A percentile compares a stretch with the other conserved stretches of the same genome.
Evolutionary conservation across 2,888 invertebrate genomes (phyloP).

Genomic region (Oligia fasciuncula): DNA sequence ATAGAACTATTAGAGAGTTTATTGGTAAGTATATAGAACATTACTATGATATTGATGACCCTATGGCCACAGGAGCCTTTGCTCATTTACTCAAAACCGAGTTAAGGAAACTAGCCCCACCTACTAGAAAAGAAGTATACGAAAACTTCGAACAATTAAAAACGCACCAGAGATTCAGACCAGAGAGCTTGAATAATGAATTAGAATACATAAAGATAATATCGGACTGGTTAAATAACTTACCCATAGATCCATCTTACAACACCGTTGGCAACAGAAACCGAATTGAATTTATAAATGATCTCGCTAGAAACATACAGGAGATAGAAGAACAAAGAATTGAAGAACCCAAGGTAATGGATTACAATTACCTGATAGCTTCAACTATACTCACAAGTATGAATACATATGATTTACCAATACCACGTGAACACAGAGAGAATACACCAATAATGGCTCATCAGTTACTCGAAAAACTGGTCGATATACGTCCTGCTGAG

Average conservation of each 20-base stretch:
- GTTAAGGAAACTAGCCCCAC: slow-evolving; percentile 71
- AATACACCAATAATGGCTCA: slow-evolving; percentile 66
- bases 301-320: slow-evolving; percentile 74
- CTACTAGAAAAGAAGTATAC: slow-evolving; percentile 70
- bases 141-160: slow-evolving; percentile 63
- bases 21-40: slow-evolving; percentile 76
- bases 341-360: slow-evolving; percentile 66
- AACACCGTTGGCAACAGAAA: slow-evolving; percentile 70
- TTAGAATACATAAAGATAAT: slow-evolving; percentile 77
- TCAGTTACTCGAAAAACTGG: slow-evolving; percentile 67
- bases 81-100: slow-evolving; percentile 73
- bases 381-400: slow-evolving; percentile 68
- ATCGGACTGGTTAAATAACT: slow-evolving; percentile 79
- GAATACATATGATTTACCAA: slow-evolving; percentile 65
- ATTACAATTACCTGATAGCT: slow-evolving; percentile 69
- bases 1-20: slow-evolving; percentile 73
- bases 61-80: slow-evolving; percentile 72
- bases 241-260: slow-evolving; percentile 72
- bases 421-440: slow-evolving; percentile 61
- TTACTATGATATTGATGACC: slow-evolving; percentile 74
- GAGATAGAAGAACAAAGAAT: slow-evolving; percentile 73
- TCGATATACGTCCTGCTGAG: slow-evolving; percentile 40
- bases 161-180: slow-evolving; percentile 60
- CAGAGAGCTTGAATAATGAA: slow-evolving; percentile 70
- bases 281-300: slow-evolving; percentile 74